Base-by-base conservation (phyloP, 2,888 invertebrate genomes). In the Octonoba sinensis region DNA sequence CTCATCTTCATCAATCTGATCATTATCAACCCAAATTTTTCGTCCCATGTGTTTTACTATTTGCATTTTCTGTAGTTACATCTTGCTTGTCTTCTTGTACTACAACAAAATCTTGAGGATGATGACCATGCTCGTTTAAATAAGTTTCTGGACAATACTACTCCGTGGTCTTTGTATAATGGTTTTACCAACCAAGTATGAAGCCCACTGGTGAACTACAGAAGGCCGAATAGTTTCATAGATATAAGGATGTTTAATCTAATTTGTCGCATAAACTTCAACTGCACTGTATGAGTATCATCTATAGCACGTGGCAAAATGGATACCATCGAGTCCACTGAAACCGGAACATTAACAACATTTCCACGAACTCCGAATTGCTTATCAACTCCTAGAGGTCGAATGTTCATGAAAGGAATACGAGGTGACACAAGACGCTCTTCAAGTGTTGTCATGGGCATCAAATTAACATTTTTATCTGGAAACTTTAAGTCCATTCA, bases 371-470 rank as follows among this genome's bases (percentile, higher is more conserved):
- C 66, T 20, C 84, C 76, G 18, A 64, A 49, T 64, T 86, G 86
- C 46, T 85, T 76, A 47, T 85, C 85, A 51, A 83, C 69, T 44
- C 87, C 86, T 27, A 87, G 84, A 44, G 87, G 84, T 78, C 86
- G 81, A 49, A 88, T 87, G 84, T 87, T 87, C 87, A 88, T 88
- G 69, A 88, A 88, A 54, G 87, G 86, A 47, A 88, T 83, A 47
- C 86, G 85, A 15, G 87, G 87, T 11, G 87, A 84, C 16, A 88
- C 85, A 83, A 88, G 84, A 66, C 88, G 75, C 85, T 88, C 87
- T 86, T 88, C 87, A 6, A 88, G 76, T 49, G 64, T 24, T 1
- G 67, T 67, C 6, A 76, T 22, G 44, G 0, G 18, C 3, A 20
- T 20, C 16, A 76, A 44, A 16, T 49, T 20, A 0, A 1, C 8